A percentile compares a stretch with the other conserved stretches of the same genome.
These are phyloP conservation scores for Uromys caudimaculatus DNA, from an alignment of 2,797 vertebrate species.

Conservation along the genomic window DNA sequence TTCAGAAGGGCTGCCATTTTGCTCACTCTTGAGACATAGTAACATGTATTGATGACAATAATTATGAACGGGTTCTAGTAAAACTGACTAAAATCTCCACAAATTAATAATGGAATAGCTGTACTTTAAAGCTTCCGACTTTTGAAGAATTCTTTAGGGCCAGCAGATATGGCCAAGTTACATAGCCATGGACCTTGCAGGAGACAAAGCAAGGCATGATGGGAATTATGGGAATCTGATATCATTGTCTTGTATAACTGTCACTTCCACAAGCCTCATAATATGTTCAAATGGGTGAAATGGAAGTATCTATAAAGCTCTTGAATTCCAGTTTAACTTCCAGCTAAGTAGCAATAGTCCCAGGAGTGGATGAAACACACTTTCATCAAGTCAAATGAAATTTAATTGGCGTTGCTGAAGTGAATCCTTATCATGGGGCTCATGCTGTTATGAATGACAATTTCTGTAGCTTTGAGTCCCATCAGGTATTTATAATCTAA, in stretches of 20 bases:
- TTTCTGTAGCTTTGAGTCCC: slow-evolving; percentile 16
- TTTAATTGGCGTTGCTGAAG: slow-evolving; percentile 53
- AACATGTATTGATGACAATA: not conserved
- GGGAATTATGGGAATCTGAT: not conserved
- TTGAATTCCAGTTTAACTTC: slow-evolving; percentile 55
- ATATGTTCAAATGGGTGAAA: slow-evolving; percentile 39
- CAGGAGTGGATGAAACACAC: not conserved
- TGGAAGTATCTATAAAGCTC: slow-evolving; percentile 53
- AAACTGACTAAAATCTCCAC: not conserved
- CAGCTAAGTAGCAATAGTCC: slow-evolving; percentile 32
- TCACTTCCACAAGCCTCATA: not conserved
- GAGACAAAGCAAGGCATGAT: not conserved
- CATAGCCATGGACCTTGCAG: not conserved
- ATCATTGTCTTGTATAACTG: not conserved
- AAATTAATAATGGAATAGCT: not conserved
- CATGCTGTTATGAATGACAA: not conserved
- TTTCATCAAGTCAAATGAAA: slow-evolving; percentile 61
- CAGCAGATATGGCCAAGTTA: not conserved
- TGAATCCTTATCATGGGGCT: not conserved
- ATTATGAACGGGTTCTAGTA: not conserved
- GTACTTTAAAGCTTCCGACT: not conserved
- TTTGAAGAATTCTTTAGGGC: not conserved
- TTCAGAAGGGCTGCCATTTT: slow-evolving; percentile 43
- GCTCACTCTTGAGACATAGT: not conserved
- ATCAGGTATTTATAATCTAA: slow-evolving; percentile 26